Evolutionary conservation across 1,140 invertebrate genomes (phyloP).

Genomic region (Monomorium pharaonis): DNA sequence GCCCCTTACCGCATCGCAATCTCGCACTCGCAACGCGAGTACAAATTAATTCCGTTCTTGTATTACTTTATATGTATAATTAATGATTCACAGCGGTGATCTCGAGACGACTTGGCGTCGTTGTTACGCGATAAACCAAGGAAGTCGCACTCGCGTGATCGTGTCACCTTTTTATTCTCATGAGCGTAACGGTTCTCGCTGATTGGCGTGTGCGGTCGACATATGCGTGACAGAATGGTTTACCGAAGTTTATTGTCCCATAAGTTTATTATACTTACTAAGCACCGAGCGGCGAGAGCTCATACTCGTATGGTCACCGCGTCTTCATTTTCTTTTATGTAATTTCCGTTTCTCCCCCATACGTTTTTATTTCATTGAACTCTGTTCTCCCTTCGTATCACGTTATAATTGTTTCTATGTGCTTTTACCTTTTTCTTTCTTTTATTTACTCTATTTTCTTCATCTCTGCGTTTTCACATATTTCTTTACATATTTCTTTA

Average conservation of each 20-base stretch:
- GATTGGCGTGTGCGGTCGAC: not conserved
- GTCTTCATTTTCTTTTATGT: not conserved
- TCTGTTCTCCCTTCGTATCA: not conserved
- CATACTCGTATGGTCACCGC: slow-evolving; percentile 16
- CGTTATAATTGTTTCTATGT: not conserved
- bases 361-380: not conserved
- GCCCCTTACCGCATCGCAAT: not conserved
- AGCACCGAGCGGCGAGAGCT: not conserved
- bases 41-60: not conserved
- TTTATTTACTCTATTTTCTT: not conserved
- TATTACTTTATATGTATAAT: not conserved
- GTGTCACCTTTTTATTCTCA: not conserved
- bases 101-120: not conserved
- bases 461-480: not conserved
- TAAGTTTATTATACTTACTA: slow-evolving; percentile 25
- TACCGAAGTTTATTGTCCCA: not conserved
- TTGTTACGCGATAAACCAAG: not conserved
- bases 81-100: not conserved
- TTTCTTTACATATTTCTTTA: not conserved
- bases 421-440: not conserved
- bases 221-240: not conserved
- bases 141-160: slow-evolving; percentile 1
- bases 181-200: not conserved
- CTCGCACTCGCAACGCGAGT: not conserved
- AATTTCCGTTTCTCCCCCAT: not conserved